phyloP scores from a whole-genome alignment of 2,797 vertebrate genomes.

The Oreonectes daqikongensis region DNA sequence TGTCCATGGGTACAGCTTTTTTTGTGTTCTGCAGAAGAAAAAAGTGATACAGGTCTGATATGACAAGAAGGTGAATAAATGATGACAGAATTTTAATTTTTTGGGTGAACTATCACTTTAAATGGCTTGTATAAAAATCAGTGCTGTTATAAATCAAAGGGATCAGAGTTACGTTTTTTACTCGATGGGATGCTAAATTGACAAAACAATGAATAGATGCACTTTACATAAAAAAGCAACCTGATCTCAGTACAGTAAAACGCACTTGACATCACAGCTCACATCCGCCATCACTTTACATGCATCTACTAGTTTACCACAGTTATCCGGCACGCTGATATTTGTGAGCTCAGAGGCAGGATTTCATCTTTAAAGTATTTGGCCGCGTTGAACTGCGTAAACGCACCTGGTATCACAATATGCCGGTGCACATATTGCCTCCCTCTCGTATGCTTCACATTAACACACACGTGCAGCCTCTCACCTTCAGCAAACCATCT shows the following conservation, averaged over 20 bases:
- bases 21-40: no score
- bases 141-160: no score
- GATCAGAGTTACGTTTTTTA: no score
- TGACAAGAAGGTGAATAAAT: no score
- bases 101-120: no score
- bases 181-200: no score
- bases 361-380: constrained; percentile 48
- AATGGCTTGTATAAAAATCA: no score
- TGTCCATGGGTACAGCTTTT: no score
- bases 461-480: constrained; percentile 1
- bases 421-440: constrained; percentile 23
- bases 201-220: no score
- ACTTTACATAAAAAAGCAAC: no score
- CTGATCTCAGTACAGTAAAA: background rate
- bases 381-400: constrained; percentile 36
- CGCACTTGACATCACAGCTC: background rate
- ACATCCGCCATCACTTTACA: constrained; percentile 13
- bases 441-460: constrained; percentile 30
- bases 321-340: constrained; percentile 25
- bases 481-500: constrained; percentile 21
- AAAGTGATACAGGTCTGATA: no score
- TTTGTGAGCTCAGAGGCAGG: constrained; percentile 35
- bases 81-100: no score
- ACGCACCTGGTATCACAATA: constrained; percentile 34
- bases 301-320: background rate